These are phyloP conservation scores for Platynereis dumerilii DNA, from an alignment of 2,888 invertebrate genomes.

Conservation along the genomic window DNA sequence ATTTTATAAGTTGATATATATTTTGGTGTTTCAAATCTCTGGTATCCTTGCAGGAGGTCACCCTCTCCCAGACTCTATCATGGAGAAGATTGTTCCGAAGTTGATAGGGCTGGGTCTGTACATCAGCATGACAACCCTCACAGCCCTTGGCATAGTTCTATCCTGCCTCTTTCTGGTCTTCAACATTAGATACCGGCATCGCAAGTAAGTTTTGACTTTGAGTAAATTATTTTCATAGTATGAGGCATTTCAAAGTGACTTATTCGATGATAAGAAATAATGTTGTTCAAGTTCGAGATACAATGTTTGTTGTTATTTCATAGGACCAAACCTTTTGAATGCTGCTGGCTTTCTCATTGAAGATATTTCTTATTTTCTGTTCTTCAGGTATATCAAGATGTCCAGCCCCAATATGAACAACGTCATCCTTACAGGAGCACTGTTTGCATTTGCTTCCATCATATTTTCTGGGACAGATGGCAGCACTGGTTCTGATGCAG, in stretches of 20 bases:
- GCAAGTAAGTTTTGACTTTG: constrained; percentile 53
- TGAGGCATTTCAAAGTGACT: too few relatives aligned
- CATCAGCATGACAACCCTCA: constrained; percentile 44
- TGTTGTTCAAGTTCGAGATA: too few relatives aligned
- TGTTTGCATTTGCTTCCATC: constrained; percentile 35
- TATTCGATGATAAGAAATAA: too few relatives aligned
- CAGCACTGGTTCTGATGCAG: constrained; percentile 24
- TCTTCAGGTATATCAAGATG: constrained; percentile 45
- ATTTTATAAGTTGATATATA: too few relatives aligned
- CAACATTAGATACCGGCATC: constrained; percentile 50
- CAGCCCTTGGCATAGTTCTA: constrained; percentile 48
- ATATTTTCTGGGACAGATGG: constrained; percentile 38
- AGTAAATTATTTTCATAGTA: too few relatives aligned
- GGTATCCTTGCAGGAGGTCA: constrained; percentile 34
- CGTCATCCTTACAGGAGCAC: constrained; percentile 41
- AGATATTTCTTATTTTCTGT: too few relatives aligned
- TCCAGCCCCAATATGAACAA: constrained; percentile 49
- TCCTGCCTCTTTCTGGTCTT: constrained; percentile 51
- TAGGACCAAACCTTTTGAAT: too few relatives aligned
- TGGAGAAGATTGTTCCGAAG: constrained; percentile 31
- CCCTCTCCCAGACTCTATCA: constrained; percentile 41
- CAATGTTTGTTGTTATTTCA: too few relatives aligned
- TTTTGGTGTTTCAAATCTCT: too few relatives aligned
- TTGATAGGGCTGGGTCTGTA: constrained; percentile 44
- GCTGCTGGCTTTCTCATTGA: too few relatives aligned